Evolutionary conservation across 2,113 vertebrate species (phyloP).

Genomic region (Limanda limanda): DNA sequence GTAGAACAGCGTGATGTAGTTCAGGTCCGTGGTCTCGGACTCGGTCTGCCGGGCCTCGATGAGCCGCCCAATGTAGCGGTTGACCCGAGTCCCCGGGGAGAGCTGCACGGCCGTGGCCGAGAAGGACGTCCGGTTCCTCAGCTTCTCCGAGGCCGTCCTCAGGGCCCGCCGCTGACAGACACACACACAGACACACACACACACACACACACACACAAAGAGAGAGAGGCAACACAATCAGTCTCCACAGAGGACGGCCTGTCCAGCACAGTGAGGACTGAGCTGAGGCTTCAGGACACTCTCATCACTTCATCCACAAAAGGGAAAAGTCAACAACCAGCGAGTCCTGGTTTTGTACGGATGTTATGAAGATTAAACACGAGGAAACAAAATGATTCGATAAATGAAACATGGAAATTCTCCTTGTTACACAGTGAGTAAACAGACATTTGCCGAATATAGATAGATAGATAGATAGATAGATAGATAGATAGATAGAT

Average conservation of each 20-base stretch:
- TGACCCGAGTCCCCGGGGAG: conserved; percentile 92
- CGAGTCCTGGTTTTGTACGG: neutral
- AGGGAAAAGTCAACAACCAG: neutral
- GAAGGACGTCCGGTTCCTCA: conserved; percentile 94
- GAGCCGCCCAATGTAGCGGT: conserved; percentile 94
- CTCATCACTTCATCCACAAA: neutral
- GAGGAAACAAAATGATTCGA: too few relatives aligned
- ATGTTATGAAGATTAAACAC: neutral
- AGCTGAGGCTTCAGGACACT: neutral
- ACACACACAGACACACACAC: neutral
- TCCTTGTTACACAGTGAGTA: too few relatives aligned
- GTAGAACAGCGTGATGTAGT: conserved; percentile 92
- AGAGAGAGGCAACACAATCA: conserved; percentile 25
- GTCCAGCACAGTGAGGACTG: neutral
- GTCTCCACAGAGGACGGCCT: conserved; percentile 14
- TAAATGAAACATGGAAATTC: too few relatives aligned
- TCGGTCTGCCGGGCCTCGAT: conserved; percentile 96
- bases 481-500: too few relatives aligned
- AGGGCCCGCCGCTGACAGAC: conserved; percentile 89
- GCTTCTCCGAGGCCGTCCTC: conserved; percentile 95
- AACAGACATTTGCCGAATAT: too few relatives aligned
- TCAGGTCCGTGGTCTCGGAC: conserved; percentile 91
- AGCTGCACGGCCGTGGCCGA: conserved; percentile 87
- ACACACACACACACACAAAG: neutral
- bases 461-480: too few relatives aligned